Evolutionary conservation across 1,140 invertebrate genomes (phyloP), one percentile per base, ranked within the genome.

Genomic region (Bombus fervidus): DNA sequence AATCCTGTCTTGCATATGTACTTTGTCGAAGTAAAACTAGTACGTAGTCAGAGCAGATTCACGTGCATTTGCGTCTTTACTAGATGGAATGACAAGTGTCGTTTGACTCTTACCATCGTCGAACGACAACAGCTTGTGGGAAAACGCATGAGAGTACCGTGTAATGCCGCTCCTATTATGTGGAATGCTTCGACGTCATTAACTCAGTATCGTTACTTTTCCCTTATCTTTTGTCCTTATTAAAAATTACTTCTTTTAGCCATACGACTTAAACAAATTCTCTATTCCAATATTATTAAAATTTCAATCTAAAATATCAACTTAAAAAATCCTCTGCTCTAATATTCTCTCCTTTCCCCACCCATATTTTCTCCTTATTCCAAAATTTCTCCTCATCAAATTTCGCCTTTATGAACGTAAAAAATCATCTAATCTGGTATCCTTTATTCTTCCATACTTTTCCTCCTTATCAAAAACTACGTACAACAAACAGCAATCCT

Each of bases 1-100:
- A 92, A 91, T 91, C 82, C 69, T 72, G 68, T 71, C 47, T 47
- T 47, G 47, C 47, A 18, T 18, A 47, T 47, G 1, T 47, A 47
- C 15, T 47, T 18, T 15, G 43, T 47, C 47, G 15, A 47, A 47
- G 47, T 8, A 22, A 53, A 22, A 53, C 59, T 57, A 69, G n/a
- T 28, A 31, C 12, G 41, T n/a, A 47, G 41, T 66, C 83, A 25
- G 15, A 41, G 57, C 83, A 80, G 83, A 79, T 75, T 75, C 73
- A 59, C 47, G 39, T n/a, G 41, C 31, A 43, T 57, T 25, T 13
- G 13, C 3, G n/a, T 37, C n/a, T 43, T 47, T 12, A 2, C 15
- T 10, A 68, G 66, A 68, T 34, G 15, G 37, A 22, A 68, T 68
- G 31, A 22, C 66, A 37, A 25, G 34, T 31, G 62, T 66, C 62